Evolutionary conservation across 1,140 invertebrate species (phyloP), one percentile per base, ranked within the genome.

Genomic region (Platyscapa corneri): DNA sequence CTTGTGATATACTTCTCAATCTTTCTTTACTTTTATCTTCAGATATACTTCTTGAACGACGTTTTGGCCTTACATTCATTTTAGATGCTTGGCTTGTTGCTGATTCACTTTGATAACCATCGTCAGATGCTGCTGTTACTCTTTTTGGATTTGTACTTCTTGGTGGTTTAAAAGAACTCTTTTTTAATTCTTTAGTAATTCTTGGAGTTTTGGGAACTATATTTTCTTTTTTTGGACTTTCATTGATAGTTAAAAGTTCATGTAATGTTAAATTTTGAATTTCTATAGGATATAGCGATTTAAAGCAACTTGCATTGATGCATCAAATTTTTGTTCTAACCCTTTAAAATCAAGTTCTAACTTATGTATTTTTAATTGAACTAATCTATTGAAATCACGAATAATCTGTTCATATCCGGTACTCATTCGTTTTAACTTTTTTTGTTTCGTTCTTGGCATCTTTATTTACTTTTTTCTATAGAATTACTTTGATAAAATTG

Each of bases 391-490:
- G 34, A 91, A 92, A 76, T 93, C 90, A 70, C 86, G 85, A 1
- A 89, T 70, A 32, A 90, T 70, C 39, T 89, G 80, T 14, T 90
- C 88, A 60, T 46, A 74, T 20, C 90, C 90, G 12, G 18, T 32
- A 65, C 0, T 87, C 34, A 7, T 32, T 74, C 34, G 74, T 23
- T 67, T 85, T 87, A 14, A 37, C 39, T 83, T 89, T 90, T 8
- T 85, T 78, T 77, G 77, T 39, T 87, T 89, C 76, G 91, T 92
- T 37, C 91, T 88, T 16, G 91, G 90, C 91, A 92, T 92, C 83
- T 89, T 89, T 14, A 49, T 46, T 46, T 46, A n/a, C 0, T 42
- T 74, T 74, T 5, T 0, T 76, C 1, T 18, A 20, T 27, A 65
- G 65, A 56, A 27, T 53, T 74, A 27, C 42, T 76, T 32, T 37